A percentile compares a stretch with the other conserved stretches of the same genome.
These are phyloP conservation scores for Cochlearius cochlearius DNA, from an alignment of 2,113 vertebrate genomes.

Conservation along the genomic window DNA sequence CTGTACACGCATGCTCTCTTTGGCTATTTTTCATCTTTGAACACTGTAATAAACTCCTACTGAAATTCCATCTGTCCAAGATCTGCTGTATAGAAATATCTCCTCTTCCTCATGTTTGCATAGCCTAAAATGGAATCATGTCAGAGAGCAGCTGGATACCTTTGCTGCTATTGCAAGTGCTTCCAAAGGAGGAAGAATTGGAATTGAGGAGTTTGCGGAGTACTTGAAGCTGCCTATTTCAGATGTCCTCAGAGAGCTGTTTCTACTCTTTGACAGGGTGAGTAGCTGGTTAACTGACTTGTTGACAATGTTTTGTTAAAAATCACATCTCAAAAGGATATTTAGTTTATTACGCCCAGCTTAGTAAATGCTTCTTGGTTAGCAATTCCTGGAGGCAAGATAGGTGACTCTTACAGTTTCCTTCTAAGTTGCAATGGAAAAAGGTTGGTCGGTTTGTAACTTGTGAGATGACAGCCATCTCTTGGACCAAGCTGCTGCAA, in stretches of 20 bases:
- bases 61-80: constrained; percentile 7
- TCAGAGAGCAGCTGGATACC: constrained; percentile 86
- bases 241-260: constrained; percentile 86
- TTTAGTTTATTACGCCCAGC: background rate
- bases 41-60: background rate
- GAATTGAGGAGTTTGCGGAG: constrained; percentile 87
- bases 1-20: background rate
- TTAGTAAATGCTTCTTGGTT: background rate
- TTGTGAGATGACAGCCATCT: background rate
- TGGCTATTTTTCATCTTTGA: background rate
- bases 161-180: constrained; percentile 87
- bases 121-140: constrained; percentile 91
- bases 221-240: constrained; percentile 90
- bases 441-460: background rate
- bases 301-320: background rate
- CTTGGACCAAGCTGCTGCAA: background rate
- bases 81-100: background rate
- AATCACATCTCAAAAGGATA: background rate
- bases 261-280: constrained; percentile 94
- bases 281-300: constrained; percentile 26
- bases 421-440: background rate
- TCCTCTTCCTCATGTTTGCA: constrained; percentile 14
- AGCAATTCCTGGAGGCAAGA: background rate
- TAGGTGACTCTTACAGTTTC: background rate
- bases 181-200: constrained; percentile 91